Percentiles rank a stretch among this genome's conserved stretches.
These are phyloP conservation scores for Bombyx huttoni DNA, from an alignment of 2,888 invertebrate species.

Conservation along the genomic window DNA sequence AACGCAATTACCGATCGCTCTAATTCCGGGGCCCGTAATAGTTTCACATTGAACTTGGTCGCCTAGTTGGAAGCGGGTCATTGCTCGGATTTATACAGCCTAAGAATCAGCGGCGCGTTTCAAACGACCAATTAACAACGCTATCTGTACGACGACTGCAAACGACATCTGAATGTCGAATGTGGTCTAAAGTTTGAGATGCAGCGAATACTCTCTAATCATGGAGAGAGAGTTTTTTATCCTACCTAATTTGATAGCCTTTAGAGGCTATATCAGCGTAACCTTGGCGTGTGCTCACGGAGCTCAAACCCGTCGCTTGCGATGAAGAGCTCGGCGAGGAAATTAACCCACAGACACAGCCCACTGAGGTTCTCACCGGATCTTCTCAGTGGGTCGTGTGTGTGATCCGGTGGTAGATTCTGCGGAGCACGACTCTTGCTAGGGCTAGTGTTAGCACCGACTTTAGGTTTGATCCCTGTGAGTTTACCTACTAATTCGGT, in stretches of 20 bases:
- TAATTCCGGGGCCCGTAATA: background rate
- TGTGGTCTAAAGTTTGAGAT: slow-evolving; percentile 11
- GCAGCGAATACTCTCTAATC: slow-evolving; percentile 4
- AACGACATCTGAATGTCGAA: slow-evolving; percentile 27
- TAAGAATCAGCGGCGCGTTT: slow-evolving; percentile 57
- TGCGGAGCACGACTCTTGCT: too few relatives aligned
- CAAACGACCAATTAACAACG: slow-evolving; percentile 63
- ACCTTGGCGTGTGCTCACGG: too few relatives aligned
- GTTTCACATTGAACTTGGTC: slow-evolving; percentile 4
- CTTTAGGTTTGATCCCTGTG: too few relatives aligned
- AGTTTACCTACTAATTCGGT: too few relatives aligned
- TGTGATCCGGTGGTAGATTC: too few relatives aligned
- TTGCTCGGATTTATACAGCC: slow-evolving; percentile 34
- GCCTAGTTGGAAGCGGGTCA: background rate
- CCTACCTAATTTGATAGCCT: background rate
- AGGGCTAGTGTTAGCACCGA: too few relatives aligned
- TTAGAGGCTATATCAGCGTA: too few relatives aligned
- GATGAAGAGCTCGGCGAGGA: too few relatives aligned
- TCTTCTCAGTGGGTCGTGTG: too few relatives aligned
- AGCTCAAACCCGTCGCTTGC: too few relatives aligned
- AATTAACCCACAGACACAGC: too few relatives aligned
- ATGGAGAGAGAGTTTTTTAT: background rate
- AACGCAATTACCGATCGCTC: background rate
- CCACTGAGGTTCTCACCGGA: too few relatives aligned
- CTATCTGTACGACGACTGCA: slow-evolving; percentile 51